Conservation (phyloP, 2,113 vertebrate genomes). For the Caloenas nicobarica region DNA sequence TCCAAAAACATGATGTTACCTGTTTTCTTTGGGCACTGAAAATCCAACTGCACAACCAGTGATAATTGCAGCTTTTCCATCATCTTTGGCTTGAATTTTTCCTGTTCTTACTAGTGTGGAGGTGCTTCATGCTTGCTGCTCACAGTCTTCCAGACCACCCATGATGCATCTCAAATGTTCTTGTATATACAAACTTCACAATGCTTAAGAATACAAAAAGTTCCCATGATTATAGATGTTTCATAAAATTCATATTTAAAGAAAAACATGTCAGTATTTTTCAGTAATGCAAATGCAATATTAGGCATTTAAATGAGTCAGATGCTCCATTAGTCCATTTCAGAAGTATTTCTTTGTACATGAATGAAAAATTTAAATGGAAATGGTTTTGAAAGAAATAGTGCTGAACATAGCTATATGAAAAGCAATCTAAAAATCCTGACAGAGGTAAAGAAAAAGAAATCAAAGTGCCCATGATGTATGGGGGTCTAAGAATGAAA, state of each 20-base stretch:
- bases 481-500: slow-evolving; percentile 11
- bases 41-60: background rate
- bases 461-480: background rate
- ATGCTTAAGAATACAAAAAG: background rate
- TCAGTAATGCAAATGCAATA: background rate
- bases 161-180: background rate
- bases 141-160: background rate
- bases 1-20: background rate
- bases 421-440: slow-evolving; percentile 40
- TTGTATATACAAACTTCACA: background rate
- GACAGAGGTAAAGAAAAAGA: background rate
- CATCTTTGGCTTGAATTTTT: background rate
- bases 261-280: background rate
- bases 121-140: background rate
- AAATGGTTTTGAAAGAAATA: slow-evolving; percentile 25
- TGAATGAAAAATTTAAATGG: slow-evolving; percentile 23
- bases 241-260: background rate
- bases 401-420: background rate
- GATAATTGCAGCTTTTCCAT: background rate
- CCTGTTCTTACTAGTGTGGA: background rate
- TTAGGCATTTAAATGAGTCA: slow-evolving; percentile 34
- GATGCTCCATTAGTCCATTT: slow-evolving; percentile 1
- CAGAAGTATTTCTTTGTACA: background rate
- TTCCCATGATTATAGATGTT: background rate
- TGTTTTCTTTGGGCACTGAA: background rate